Conservation (phyloP, 2,797 vertebrate species). For the Hybognathus amarus region DNA sequence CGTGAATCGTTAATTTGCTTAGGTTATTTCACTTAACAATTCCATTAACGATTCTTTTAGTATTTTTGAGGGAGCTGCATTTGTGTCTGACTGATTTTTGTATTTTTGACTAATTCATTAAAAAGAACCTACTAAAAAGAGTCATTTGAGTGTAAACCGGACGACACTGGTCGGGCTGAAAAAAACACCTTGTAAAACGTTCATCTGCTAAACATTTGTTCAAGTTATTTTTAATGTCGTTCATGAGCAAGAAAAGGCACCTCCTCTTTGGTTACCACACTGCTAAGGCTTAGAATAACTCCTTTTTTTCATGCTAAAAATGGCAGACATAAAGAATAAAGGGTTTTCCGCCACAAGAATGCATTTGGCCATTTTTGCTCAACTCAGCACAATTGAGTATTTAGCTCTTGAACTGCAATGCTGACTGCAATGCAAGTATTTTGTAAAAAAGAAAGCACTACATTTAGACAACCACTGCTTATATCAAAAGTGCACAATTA, state of each 20-base stretch:
- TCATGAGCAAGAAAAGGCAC: conserved; percentile 40
- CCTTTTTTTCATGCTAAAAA: conserved; percentile 33
- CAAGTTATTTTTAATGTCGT: conserved; percentile 64
- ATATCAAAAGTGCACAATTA: conserved; percentile 67
- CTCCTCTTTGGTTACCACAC: conserved; percentile 24
- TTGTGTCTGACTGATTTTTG: not conserved
- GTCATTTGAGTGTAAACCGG: not conserved
- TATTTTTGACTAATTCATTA: not conserved
- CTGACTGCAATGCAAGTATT: conserved; percentile 39
- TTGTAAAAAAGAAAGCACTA: conserved; percentile 51
- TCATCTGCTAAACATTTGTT: conserved; percentile 59
- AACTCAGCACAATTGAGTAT: conserved; percentile 48
- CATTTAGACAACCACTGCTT: conserved; percentile 62
- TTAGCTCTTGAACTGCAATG: conserved; percentile 18
- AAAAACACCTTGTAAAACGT: conserved; percentile 1
- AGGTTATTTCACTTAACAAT: not conserved
- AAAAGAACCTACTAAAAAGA: not conserved
- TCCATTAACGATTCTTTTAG: not conserved
- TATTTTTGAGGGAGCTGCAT: not conserved
- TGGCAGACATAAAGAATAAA: conserved; percentile 51
- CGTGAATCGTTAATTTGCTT: too few relatives aligned
- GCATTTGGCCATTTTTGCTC: conserved; percentile 49
- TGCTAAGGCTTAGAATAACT: conserved; percentile 3
- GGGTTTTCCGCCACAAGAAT: conserved; percentile 66
- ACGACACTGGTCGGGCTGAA: not conserved